Conservation (phyloP, 2,113 vertebrate genomes). For the Craseonycteris thonglongyai region DNA sequence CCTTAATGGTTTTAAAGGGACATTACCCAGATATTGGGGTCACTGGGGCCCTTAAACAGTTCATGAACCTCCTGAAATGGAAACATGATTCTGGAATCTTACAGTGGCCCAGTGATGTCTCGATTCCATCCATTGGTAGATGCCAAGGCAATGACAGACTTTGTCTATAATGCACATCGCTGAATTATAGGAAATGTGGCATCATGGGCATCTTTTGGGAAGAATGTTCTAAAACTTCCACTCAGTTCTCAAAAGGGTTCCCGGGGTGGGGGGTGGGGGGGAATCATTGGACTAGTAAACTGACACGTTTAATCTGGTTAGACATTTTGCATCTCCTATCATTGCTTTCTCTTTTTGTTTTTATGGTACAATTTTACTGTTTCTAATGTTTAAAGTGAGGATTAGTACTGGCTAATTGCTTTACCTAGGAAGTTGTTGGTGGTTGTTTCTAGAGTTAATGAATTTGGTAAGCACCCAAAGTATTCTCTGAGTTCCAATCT, state of each 20-base stretch:
- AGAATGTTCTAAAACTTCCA: not conserved
- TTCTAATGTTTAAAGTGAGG: conserved; percentile 1
- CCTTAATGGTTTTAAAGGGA: not conserved
- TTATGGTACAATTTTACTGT: not conserved
- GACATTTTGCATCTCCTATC: not conserved
- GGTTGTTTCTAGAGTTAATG: not conserved
- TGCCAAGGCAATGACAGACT: not conserved
- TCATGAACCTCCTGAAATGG: not conserved
- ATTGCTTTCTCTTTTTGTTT: not conserved
- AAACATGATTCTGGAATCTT: not conserved
- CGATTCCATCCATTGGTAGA: not conserved
- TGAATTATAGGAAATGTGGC: not conserved
- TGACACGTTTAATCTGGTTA: not conserved
- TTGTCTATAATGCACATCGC: not conserved
- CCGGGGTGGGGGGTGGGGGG: too few relatives aligned
- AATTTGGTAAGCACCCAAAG: not conserved
- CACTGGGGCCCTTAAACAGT: not conserved
- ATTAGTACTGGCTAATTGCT: not conserved
- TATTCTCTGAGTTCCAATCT: not conserved
- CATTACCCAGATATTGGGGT: not conserved
- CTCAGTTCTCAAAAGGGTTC: not conserved
- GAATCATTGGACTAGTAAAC: not conserved
- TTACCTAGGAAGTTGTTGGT: not conserved
- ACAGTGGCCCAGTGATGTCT: not conserved
- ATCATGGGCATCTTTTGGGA: not conserved